Percentiles rank a stretch among this genome's conserved stretches.
Conservation (phyloP, 2,113 vertebrate genomes). For the Pongo abelii region DNA sequence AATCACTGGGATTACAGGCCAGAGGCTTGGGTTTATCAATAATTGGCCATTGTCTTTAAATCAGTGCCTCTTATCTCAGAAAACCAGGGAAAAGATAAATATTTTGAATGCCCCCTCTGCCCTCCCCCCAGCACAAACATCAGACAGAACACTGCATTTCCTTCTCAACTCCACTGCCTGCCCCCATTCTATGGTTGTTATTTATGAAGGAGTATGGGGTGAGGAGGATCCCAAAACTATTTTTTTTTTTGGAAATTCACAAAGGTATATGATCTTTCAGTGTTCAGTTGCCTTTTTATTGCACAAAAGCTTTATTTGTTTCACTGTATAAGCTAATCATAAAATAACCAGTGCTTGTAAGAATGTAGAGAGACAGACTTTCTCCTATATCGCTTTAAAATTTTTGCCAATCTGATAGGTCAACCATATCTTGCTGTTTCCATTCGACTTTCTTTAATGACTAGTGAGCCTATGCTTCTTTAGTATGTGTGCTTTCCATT, state of each 20-base stretch:
- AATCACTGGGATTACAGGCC: background rate
- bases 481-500: background rate
- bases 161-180: background rate
- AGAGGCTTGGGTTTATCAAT: background rate
- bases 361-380: background rate
- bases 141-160: background rate
- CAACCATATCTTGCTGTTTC: background rate
- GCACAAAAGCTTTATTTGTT: background rate
- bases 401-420: background rate
- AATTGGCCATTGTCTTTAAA: background rate
- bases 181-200: background rate
- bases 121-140: background rate
- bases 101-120: background rate
- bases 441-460: background rate
- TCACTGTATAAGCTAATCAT: background rate
- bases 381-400: background rate
- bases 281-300: conserved; percentile 3
- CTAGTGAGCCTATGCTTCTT: background rate
- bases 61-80: background rate
- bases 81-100: background rate
- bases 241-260: background rate
- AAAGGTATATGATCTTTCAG: background rate
- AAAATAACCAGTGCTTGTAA: background rate
- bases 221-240: background rate
- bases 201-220: background rate